phyloP scores from a whole-genome alignment of 1,140 invertebrate genomes.

The Papilio glaucus region DNA sequence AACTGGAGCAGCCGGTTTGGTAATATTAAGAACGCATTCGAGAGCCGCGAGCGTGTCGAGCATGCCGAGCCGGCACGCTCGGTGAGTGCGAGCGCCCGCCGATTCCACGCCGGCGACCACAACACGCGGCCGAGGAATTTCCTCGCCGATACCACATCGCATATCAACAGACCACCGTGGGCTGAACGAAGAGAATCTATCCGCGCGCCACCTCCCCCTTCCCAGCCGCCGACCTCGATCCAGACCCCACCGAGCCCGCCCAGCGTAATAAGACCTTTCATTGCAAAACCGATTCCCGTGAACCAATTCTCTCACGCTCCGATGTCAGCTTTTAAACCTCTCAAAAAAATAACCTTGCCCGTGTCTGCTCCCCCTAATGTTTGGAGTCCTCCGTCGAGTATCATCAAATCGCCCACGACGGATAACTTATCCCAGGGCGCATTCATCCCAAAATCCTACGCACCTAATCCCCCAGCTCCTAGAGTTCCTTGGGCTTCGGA shows the following conservation, averaged over 20 bases:
- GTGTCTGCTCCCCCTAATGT: constrained; percentile 63
- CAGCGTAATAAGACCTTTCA: constrained; percentile 66
- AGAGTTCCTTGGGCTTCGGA: constrained; percentile 67
- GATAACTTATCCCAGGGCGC: constrained; percentile 49
- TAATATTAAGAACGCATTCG: constrained; percentile 93
- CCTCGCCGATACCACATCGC: constrained; percentile 54
- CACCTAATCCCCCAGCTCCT: constrained; percentile 49
- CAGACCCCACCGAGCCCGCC: constrained; percentile 76
- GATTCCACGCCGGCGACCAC: constrained; percentile 85
- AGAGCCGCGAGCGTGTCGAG: constrained; percentile 76
- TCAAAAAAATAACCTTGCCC: constrained; percentile 77
- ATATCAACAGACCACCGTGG: constrained; percentile 70
- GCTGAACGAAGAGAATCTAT: constrained; percentile 60
- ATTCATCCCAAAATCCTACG: constrained; percentile 60
- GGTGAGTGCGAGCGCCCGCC: constrained; percentile 81
- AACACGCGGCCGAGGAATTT: constrained; percentile 59
- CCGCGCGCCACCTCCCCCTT: constrained; percentile 53
- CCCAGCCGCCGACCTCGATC: constrained; percentile 64
- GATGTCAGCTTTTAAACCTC: constrained; percentile 88
- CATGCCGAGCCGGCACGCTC: constrained; percentile 60
- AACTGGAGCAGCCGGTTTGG: constrained; percentile 93
- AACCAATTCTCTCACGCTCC: constrained; percentile 89
- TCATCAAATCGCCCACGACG: constrained; percentile 58
- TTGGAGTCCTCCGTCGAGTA: constrained; percentile 76
- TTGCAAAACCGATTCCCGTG: constrained; percentile 84